Evolutionary conservation across 2,888 invertebrate genomes (phyloP), one percentile per base, ranked within the genome.

Genomic region (Melanostoma scalare): DNA sequence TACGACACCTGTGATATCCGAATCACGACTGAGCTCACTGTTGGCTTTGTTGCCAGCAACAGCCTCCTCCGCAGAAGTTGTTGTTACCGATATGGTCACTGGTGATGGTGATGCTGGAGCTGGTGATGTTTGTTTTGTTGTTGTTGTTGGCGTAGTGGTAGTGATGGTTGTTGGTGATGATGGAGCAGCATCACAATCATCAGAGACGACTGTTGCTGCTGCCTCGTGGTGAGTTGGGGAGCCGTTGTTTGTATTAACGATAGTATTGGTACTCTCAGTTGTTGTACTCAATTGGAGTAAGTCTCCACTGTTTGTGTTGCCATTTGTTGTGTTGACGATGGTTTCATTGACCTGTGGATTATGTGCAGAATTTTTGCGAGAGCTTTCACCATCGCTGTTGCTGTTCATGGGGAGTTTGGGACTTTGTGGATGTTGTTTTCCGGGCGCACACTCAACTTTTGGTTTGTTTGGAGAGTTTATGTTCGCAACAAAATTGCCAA

Each of bases 1-100:
- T 72, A 56, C 80, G 75, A 88, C 88, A 88, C 89, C 89, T 90
- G 90, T 89, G 89, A 88, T 88, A 89, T 89, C 89, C 89, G 89
- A 90, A 88, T 89, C 89, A 90, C 90, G 89, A 90, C 90, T 90
- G 89, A 89, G 87, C 85, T 87, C 87, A 78, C 79, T 85, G 85
- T 85, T 87, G 87, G 87, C 78, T 85, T 86, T 87, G 87, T 87
- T 87, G 87, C 86, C 86, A 87, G 86, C 87, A 86, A 86, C 86
- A 86, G 86, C 85, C 82, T 85, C 79, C 73, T 74, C 85, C 72
- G 67, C 73, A 71, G 71, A 56, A 69, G 82, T 75, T 80, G 79
- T 69, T 72, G 81, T 85, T 55, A 81, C 85, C 85, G 85, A 85
- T 68, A 85, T 85, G 85, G 85, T 73, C 77, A 74, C 63, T 73